Conservation (phyloP, 2,888 invertebrate species). For the Andrena camellia region DNA sequence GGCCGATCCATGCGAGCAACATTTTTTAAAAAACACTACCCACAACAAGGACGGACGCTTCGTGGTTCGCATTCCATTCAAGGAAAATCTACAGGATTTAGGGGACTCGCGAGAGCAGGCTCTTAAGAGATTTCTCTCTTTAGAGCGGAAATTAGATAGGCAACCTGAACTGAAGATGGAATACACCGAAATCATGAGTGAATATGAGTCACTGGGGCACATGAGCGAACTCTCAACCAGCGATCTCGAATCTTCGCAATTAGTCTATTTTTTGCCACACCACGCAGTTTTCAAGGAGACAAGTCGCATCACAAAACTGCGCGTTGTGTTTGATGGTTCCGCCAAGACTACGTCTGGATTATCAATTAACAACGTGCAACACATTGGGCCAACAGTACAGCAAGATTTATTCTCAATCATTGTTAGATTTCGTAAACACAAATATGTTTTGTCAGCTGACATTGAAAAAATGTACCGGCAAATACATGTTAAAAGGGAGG, state of each 20-base stretch:
- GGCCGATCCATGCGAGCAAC: not conserved
- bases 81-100: not conserved
- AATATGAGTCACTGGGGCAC: conserved; percentile 19
- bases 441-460: conserved; percentile 9
- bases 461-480: conserved; percentile 27
- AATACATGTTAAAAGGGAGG: not conserved
- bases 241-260: not conserved
- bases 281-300: conserved; percentile 22
- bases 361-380: not conserved
- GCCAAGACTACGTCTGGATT: conserved; percentile 13
- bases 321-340: conserved; percentile 29
- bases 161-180: not conserved
- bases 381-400: conserved; percentile 5
- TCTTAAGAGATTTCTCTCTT: not conserved
- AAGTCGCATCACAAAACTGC: conserved; percentile 19
- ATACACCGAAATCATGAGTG: not conserved
- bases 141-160: conserved; percentile 12
- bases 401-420: conserved; percentile 7
- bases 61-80: conserved; percentile 10
- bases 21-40: not conserved
- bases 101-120: conserved; percentile 9
- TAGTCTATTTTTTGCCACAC: conserved; percentile 11
- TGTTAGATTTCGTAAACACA: conserved; percentile 7
- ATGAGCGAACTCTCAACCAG: not conserved
- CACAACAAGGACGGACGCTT: not conserved